phyloP scores from a whole-genome alignment of 2,797 vertebrate species.

The Salarias fasciatus region DNA sequence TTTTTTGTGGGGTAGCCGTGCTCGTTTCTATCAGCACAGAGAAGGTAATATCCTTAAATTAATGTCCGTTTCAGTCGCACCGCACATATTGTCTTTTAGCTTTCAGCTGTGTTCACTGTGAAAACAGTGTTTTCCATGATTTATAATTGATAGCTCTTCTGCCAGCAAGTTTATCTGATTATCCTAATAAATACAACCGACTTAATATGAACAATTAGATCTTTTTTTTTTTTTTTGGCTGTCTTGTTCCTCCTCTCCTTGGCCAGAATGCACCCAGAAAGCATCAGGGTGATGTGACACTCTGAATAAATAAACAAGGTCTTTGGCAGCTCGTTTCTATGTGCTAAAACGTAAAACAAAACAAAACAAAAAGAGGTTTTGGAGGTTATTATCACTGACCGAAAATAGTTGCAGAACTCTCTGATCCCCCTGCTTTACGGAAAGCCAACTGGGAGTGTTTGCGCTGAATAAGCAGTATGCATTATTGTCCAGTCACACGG shows the following conservation, averaged over 20 bases:
- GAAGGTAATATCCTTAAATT: too few relatives aligned
- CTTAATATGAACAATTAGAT: slow-evolving; percentile 53
- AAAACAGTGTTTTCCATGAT: slow-evolving; percentile 13
- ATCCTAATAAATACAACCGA: slow-evolving; percentile 56
- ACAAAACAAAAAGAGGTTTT: too few relatives aligned
- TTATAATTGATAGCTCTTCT: slow-evolving; percentile 35
- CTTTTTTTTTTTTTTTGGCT: slow-evolving; percentile 32
- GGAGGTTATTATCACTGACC: not conserved
- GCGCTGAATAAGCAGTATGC: slow-evolving; percentile 2
- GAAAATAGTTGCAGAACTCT: slow-evolving; percentile 31
- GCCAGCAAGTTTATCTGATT: slow-evolving; percentile 53
- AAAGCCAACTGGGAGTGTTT: slow-evolving; percentile 17
- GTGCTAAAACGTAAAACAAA: too few relatives aligned
- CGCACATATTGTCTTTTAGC: not conserved
- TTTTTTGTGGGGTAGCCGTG: too few relatives aligned
- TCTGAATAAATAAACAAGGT: slow-evolving; percentile 60
- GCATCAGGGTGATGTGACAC: slow-evolving; percentile 20
- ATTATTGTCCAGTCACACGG: slow-evolving; percentile 12
- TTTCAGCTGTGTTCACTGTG: not conserved
- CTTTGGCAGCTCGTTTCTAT: slow-evolving; percentile 13
- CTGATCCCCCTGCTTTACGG: slow-evolving; percentile 16
- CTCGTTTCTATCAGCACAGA: too few relatives aligned
- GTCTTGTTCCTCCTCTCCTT: slow-evolving; percentile 21
- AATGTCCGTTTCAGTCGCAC: too few relatives aligned
- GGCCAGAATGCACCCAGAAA: slow-evolving; percentile 27